Base-by-base conservation (phyloP, 2,888 invertebrate genomes). In the Malachius bipustulatus region DNA sequence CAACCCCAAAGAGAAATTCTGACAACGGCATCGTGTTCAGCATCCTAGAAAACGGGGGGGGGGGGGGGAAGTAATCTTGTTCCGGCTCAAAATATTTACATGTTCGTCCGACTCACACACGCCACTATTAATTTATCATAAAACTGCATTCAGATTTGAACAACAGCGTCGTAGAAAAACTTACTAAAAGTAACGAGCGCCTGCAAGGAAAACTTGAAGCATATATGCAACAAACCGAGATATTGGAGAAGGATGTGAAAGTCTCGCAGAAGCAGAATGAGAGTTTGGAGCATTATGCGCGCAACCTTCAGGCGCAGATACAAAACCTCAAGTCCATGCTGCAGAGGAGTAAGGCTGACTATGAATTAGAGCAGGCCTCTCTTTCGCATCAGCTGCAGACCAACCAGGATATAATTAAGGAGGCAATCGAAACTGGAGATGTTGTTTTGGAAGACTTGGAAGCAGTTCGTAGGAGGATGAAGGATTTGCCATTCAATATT, bases 181-280 rank as follows among this genome's bases (percentile, higher is more conserved):
- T 59, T 11, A 43, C 49, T 8, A 51, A 49, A 39, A 56, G 52
- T 35, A 60, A 59, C 35, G 51, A 57, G 34, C 50, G 49, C 32
- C 37, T 59, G 12, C 48, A 57, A 16, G 37, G 34, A 1, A 57
- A 53, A 43, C 31, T 55, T 4, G 48, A 47, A 11, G 31, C 39
- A 3, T 33, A 49, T 12, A 35, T 47, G 3, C 43, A 43, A 14
- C 50, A 53, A 44, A 39, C 57, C 4, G 51, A 52, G 30, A 38
- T 44, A 16, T 43, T 57, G 9, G 58, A 62, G 41, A 45, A 46
- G 3, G 50, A 52, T 30, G 19, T 57, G 2, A 40, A 43, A n/a
- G 45, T 46, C 12, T 40, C 51, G 4, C 51, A 56, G 41, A 50
- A 48, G 26, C 49, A 55, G 32, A 51, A 50, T 37, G 44, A 44